Evolutionary conservation across 2,797 vertebrate species (phyloP).

Genomic region (Parauchenoglanis punctatus): DNA sequence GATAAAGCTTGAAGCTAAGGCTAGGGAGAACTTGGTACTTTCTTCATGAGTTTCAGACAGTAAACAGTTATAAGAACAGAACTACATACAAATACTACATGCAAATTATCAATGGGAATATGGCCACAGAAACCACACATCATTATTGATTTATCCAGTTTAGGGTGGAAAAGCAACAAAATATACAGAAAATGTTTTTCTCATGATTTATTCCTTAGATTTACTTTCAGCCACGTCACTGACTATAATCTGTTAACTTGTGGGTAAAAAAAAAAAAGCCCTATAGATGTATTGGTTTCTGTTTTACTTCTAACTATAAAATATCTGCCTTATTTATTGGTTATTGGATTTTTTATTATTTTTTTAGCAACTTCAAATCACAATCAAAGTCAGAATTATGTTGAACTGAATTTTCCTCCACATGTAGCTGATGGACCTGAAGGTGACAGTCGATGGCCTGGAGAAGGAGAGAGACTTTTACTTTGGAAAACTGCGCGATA

Average conservation of each 20-base stretch:
- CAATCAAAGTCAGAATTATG: background rate
- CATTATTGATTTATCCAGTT: background rate
- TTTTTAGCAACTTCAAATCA: background rate
- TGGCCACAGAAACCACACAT: background rate
- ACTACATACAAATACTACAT: background rate
- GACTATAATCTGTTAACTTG: background rate
- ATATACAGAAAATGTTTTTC: background rate
- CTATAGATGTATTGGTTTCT: background rate
- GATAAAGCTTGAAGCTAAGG: background rate
- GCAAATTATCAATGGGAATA: background rate
- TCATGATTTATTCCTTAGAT: background rate
- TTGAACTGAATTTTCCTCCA: background rate
- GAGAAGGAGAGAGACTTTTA: slow-evolving; percentile 98
- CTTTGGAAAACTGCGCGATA: slow-evolving; percentile 94
- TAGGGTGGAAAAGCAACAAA: background rate
- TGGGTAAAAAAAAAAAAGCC: background rate
- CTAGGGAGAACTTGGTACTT: background rate
- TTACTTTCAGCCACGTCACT: background rate
- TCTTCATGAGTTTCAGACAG: background rate
- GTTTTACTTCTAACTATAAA: background rate
- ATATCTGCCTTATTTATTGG: background rate
- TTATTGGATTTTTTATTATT: background rate
- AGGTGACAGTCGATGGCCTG: slow-evolving; percentile 88
- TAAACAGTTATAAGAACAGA: background rate
- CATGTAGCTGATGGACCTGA: slow-evolving; percentile 87